Conservation (phyloP, 2,888 invertebrate species). For the Stenchaetothrips biformis region DNA sequence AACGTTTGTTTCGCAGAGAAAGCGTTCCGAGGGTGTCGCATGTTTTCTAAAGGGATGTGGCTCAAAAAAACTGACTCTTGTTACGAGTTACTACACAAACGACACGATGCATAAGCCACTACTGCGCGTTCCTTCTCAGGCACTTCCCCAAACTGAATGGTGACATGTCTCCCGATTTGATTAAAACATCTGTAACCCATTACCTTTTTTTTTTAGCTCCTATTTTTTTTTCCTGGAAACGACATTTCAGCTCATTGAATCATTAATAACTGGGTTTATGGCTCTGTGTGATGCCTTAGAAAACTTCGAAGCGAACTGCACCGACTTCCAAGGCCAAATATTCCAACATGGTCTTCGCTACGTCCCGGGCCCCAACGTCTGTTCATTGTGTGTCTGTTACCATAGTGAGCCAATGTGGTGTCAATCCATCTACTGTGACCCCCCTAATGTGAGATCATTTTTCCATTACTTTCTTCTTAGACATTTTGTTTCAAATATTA, state of each 20-base stretch:
- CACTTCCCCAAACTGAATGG: not conserved
- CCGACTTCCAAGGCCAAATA: slow-evolving; percentile 74
- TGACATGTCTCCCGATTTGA: not conserved
- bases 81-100: too few species aligned
- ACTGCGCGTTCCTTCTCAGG: not conserved
- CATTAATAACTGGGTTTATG: slow-evolving; percentile 1
- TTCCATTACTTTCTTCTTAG: not conserved
- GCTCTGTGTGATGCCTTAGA: slow-evolving; percentile 26
- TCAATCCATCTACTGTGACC: slow-evolving; percentile 74
- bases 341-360: slow-evolving; percentile 70
- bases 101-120: not conserved
- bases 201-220: not conserved
- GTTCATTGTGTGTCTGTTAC: slow-evolving; percentile 80
- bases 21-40: too few species aligned
- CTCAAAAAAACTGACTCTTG: too few species aligned
- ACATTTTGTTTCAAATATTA: not conserved
- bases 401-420: slow-evolving; percentile 83
- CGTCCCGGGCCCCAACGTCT: slow-evolving; percentile 79
- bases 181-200: not conserved
- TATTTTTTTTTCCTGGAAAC: slow-evolving; percentile 53
- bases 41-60: too few species aligned
- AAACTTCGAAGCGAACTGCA: slow-evolving; percentile 67
- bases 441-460: slow-evolving; percentile 65
- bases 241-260: slow-evolving; percentile 48
- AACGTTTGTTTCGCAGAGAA: not conserved